Percentiles rank a stretch among this genome's conserved stretches.
Conservation (phyloP, 1,140 invertebrate genomes). For the Nasonia longicornis region DNA sequence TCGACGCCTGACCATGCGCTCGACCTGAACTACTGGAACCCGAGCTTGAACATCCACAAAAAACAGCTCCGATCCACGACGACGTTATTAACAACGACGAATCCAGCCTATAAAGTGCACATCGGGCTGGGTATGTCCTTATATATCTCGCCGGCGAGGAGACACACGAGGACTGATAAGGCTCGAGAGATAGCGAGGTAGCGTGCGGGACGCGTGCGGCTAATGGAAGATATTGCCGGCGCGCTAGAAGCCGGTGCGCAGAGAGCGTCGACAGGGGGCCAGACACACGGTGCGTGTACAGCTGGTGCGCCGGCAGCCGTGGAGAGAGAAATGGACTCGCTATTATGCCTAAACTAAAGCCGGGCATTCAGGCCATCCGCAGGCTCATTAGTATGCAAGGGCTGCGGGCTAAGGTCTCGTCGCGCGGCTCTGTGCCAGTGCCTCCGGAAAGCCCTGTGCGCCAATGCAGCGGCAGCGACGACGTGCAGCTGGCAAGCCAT, state of each 20-base stretch:
- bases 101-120: neutral
- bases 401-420: constrained; percentile 4
- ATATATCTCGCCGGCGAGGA: neutral
- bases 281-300: constrained; percentile 12
- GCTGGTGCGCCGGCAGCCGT: constrained; percentile 25
- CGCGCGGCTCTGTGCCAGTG: neutral
- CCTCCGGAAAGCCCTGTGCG: neutral
- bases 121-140: neutral
- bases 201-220: neutral
- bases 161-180: neutral
- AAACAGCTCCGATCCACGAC: too few relatives aligned
- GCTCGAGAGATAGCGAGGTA: neutral
- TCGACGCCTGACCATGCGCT: neutral
- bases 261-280: neutral
- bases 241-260: neutral
- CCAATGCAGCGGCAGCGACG: neutral
- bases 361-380: constrained; percentile 60
- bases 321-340: constrained; percentile 61
- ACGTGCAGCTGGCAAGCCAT: neutral
- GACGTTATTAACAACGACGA: neutral
- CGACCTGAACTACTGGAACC: neutral
- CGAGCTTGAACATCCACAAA: neutral
- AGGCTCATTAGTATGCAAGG: constrained; percentile 65
- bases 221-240: constrained; percentile 14
- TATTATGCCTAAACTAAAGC: constrained; percentile 66